phyloP scores from a whole-genome alignment of 2,888 invertebrate species.

The Belgica antarctica region DNA sequence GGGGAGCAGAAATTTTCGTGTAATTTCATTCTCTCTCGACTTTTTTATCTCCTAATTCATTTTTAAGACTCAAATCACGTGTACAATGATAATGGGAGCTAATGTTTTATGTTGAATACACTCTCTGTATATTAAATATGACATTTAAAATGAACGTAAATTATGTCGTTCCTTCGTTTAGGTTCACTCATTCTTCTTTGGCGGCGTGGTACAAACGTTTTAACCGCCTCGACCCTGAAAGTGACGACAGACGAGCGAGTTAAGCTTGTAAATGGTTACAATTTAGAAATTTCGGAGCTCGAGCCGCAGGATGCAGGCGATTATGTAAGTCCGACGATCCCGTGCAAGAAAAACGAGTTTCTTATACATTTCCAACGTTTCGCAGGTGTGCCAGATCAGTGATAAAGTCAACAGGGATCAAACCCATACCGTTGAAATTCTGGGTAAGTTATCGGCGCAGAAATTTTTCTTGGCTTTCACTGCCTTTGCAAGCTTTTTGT shows the following conservation, averaged over 20 bases:
- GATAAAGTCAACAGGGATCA: slow-evolving; percentile 68
- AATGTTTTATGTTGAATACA: slow-evolving; percentile 25
- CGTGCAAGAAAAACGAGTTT: no score
- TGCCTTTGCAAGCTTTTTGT: no score
- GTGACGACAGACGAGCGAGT: slow-evolving; percentile 68
- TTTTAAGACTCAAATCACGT: slow-evolving; percentile 19
- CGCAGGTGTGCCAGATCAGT: slow-evolving; percentile 72
- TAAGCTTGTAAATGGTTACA: slow-evolving; percentile 68
- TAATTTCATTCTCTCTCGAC: no score
- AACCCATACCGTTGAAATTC: slow-evolving; percentile 69
- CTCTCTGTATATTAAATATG: background rate
- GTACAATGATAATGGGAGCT: slow-evolving; percentile 27
- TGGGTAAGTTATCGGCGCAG: slow-evolving; percentile 54
- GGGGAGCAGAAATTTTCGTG: background rate
- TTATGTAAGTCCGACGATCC: no score
- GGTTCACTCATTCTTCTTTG: slow-evolving; percentile 67
- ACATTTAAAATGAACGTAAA: background rate
- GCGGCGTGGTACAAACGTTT: slow-evolving; percentile 68
- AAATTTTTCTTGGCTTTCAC: no score
- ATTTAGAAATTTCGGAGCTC: slow-evolving; percentile 68
- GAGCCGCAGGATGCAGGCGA: slow-evolving; percentile 67
- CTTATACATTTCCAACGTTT: no score
- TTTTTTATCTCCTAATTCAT: background rate
- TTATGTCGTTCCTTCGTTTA: slow-evolving; percentile 48
- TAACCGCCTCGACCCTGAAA: slow-evolving; percentile 71